Evolutionary conservation across 2,888 invertebrate species (phyloP).

Genomic region (Ptychoptera albimana): DNA sequence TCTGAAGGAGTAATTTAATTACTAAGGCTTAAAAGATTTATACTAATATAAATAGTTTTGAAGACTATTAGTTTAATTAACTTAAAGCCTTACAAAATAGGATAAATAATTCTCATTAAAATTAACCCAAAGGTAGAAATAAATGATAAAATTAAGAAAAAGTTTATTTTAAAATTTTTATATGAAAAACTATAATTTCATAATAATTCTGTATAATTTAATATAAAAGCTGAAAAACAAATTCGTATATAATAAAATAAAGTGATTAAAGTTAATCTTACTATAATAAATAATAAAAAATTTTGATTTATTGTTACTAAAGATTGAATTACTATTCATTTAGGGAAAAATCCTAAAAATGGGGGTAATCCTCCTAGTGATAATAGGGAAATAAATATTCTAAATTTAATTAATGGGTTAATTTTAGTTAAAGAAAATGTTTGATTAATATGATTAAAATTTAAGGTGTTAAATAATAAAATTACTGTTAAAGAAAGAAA

Average conservation of each 20-base stretch:
- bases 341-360: constrained; percentile 43
- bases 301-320: constrained; percentile 31
- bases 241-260: constrained; percentile 40
- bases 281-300: constrained; percentile 32
- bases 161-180: constrained; percentile 21
- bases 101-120: constrained; percentile 16
- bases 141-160: constrained; percentile 17
- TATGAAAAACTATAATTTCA: constrained; percentile 25
- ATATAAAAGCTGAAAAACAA: constrained; percentile 31
- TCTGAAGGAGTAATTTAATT: constrained; percentile 32
- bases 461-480: constrained; percentile 32
- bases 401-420: constrained; percentile 32
- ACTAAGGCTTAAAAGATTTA: constrained; percentile 40
- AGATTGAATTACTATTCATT: constrained; percentile 41
- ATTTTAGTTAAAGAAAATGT: constrained; percentile 29
- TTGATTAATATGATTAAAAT: constrained; percentile 36
- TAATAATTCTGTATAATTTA: constrained; percentile 34
- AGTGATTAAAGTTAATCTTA: constrained; percentile 36
- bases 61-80: constrained; percentile 46
- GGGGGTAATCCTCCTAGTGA: constrained; percentile 42
- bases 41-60: constrained; percentile 39
- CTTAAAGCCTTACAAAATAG: constrained; percentile 35
- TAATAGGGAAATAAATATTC: constrained; percentile 36
- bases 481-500: constrained; percentile 33
- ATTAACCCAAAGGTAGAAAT: constrained; percentile 20